These are phyloP conservation scores for Drosophila pandora DNA, from an alignment of 1,140 invertebrate species.

Conservation along the genomic window DNA sequence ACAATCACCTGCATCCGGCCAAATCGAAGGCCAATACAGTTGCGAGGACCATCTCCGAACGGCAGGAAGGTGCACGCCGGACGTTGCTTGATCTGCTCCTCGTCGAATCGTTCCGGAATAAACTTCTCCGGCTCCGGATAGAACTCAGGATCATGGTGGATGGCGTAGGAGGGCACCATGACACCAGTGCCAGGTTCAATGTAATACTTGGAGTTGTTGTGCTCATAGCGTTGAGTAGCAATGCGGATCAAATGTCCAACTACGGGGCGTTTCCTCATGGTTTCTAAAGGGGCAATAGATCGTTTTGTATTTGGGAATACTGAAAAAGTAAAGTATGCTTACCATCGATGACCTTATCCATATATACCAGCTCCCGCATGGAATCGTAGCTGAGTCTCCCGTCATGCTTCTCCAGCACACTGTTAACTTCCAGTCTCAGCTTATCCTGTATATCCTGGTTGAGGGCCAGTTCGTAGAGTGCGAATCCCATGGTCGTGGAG, in stretches of 20 bases:
- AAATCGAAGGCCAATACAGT: slow-evolving; percentile 86
- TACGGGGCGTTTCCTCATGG: slow-evolving; percentile 87
- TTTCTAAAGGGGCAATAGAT: slow-evolving; percentile 83
- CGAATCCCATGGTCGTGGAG: slow-evolving; percentile 84
- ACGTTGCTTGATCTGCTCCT: slow-evolving; percentile 68
- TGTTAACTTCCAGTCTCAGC: slow-evolving; percentile 82
- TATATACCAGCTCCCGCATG: slow-evolving; percentile 71
- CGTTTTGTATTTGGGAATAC: background rate
- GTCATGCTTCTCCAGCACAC: slow-evolving; percentile 83
- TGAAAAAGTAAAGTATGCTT: background rate
- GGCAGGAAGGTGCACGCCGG: slow-evolving; percentile 63
- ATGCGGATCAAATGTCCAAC: slow-evolving; percentile 85
- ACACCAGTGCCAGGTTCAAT: slow-evolving; percentile 87
- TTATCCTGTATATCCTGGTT: slow-evolving; percentile 85
- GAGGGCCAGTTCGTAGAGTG: slow-evolving; percentile 85
- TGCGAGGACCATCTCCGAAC: slow-evolving; percentile 66
- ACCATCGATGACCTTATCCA: slow-evolving; percentile 72
- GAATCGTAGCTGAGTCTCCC: slow-evolving; percentile 66
- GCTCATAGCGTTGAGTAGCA: slow-evolving; percentile 84
- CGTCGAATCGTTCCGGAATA: slow-evolving; percentile 86
- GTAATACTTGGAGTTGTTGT: slow-evolving; percentile 85
- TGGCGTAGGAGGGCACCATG: slow-evolving; percentile 85
- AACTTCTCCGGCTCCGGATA: slow-evolving; percentile 84
- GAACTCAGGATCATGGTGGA: slow-evolving; percentile 86
- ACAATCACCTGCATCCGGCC: slow-evolving; percentile 86